Evolutionary conservation across 2,113 vertebrate species (phyloP).

Genomic region (Apeltes quadracus): DNA sequence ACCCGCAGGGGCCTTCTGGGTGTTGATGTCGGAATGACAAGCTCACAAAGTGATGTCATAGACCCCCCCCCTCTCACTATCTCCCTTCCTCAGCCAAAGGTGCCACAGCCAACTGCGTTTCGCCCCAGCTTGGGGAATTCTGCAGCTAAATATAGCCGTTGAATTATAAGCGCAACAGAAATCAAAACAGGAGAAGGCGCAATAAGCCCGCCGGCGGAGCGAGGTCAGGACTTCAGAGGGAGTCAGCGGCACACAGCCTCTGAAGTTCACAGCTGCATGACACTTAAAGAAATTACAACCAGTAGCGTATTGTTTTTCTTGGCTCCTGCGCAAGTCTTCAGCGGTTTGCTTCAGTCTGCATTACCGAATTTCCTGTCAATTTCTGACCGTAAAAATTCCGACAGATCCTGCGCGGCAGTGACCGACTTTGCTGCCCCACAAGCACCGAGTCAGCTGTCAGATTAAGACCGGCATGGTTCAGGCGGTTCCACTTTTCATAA

Average conservation of each 20-base stretch:
- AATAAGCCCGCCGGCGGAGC: slow-evolving; percentile 35
- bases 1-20: slow-evolving; percentile 31
- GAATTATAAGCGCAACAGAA: slow-evolving; percentile 69
- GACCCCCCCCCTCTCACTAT: not conserved
- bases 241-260: slow-evolving; percentile 55
- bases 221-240: slow-evolving; percentile 69
- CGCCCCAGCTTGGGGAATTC: slow-evolving; percentile 74
- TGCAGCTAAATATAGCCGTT: slow-evolving; percentile 75
- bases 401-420: slow-evolving; percentile 18
- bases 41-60: slow-evolving; percentile 77
- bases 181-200: slow-evolving; percentile 67
- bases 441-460: slow-evolving; percentile 5
- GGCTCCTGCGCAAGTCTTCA: slow-evolving; percentile 39
- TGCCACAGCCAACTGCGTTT: slow-evolving; percentile 76
- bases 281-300: slow-evolving; percentile 50
- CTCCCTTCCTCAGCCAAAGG: slow-evolving; percentile 48
- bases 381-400: slow-evolving; percentile 47
- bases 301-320: slow-evolving; percentile 49
- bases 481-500: slow-evolving; percentile 8
- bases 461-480: not conserved
- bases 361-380: slow-evolving; percentile 47
- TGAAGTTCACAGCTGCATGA: slow-evolving; percentile 55
- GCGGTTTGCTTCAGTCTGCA: slow-evolving; percentile 47
- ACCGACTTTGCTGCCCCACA: slow-evolving; percentile 8
- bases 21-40: slow-evolving; percentile 67